These are phyloP conservation scores for Hucho hucho DNA, from an alignment of 2,113 vertebrate species.

Conservation along the genomic window DNA sequence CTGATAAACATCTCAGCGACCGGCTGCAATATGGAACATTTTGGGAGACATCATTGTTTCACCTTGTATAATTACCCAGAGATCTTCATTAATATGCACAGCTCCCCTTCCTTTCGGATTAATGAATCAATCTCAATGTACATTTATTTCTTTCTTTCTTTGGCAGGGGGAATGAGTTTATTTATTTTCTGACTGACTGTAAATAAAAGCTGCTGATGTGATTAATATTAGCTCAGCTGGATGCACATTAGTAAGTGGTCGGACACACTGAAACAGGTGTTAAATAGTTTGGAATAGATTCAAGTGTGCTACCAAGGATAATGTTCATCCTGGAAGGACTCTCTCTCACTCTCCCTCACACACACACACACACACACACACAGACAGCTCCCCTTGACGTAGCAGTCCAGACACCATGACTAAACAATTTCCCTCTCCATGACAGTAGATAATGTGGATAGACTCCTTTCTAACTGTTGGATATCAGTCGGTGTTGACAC, in stretches of 20 bases:
- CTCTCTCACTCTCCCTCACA: no score
- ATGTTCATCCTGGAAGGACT: no score
- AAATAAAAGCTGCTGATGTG: background rate
- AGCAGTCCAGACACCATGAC: background rate
- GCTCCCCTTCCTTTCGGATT: background rate
- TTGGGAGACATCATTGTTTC: conserved; percentile 3
- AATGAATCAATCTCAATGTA: conserved; percentile 3
- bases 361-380: background rate
- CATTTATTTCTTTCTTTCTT: background rate
- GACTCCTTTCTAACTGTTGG: background rate
- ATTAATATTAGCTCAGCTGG: no score
- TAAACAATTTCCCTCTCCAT: background rate
- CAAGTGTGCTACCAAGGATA: background rate
- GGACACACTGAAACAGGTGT: no score
- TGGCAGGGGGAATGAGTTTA: no score
- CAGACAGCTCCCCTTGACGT: background rate
- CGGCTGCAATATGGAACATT: conserved; percentile 13
- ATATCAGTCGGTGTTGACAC: no score
- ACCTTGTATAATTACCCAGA: background rate
- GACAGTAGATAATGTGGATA: background rate
- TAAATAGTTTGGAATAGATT: background rate
- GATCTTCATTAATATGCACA: conserved; percentile 4
- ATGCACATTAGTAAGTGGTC: no score
- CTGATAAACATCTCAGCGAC: background rate
- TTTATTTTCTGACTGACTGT: background rate